A percentile compares a stretch with the other conserved stretches of the same genome.
Evolutionary conservation across 2,797 vertebrate genomes (phyloP).

Genomic region (Steatocranus sp.): DNA sequence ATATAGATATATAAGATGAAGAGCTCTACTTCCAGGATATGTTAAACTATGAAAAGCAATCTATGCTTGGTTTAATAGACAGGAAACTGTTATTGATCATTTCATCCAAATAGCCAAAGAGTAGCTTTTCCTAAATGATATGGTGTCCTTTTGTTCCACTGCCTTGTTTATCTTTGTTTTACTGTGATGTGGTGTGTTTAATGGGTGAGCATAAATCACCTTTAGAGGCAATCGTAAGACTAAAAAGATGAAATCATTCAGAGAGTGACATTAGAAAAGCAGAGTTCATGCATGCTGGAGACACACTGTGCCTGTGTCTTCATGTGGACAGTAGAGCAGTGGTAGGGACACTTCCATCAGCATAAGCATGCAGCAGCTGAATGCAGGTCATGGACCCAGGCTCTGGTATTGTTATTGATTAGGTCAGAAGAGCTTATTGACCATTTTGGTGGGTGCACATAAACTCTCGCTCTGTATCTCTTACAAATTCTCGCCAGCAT

Average conservation of each 20-base stretch:
- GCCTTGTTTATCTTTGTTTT: background rate
- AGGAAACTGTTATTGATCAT: background rate
- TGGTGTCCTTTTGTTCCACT: background rate
- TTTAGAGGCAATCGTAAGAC: background rate
- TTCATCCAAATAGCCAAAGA: background rate
- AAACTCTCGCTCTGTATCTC: slow-evolving; percentile 12
- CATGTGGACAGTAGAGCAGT: background rate
- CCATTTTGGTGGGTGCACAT: slow-evolving; percentile 26
- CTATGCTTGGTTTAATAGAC: background rate
- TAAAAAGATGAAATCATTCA: background rate
- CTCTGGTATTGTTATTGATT: slow-evolving; percentile 63
- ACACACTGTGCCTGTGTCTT: background rate
- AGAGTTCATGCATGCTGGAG: background rate
- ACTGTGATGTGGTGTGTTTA: background rate
- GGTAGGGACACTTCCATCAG: slow-evolving; percentile 11
- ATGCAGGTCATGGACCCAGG: slow-evolving; percentile 65
- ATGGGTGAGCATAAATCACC: background rate
- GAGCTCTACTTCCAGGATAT: background rate
- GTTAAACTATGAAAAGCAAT: background rate
- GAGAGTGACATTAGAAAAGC: background rate
- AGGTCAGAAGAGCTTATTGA: slow-evolving; percentile 63
- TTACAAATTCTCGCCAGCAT: background rate
- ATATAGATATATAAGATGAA: background rate
- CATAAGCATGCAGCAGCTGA: slow-evolving; percentile 22
- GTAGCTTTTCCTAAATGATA: background rate